Base-by-base conservation (phyloP, 2,888 invertebrate species). In the Cylloceria caligata region DNA sequence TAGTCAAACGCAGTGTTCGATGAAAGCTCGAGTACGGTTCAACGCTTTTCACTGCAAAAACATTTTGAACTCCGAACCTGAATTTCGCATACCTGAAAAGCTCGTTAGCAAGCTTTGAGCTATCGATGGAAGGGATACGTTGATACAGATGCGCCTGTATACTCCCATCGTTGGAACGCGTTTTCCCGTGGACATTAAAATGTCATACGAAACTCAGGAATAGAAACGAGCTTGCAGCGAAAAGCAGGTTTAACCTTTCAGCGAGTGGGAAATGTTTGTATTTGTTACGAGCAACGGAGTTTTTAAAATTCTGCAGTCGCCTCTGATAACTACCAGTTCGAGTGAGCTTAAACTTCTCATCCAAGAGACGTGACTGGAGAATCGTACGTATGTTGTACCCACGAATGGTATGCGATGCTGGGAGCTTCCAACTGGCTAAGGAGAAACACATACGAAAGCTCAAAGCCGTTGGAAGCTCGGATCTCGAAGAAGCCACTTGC, bases 401-500 rank as follows among this genome's bases (percentile, higher is more conserved):
- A 55, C 16, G 30, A 21, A 16, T 60, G 52, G 30, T 73, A 68
- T 30, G 42, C 36, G 65, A 19, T 27, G 16, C 13, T 34, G 9
- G 27, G 30, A 19, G 13, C 49, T 49, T 21, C 68, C 42, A 77
- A 64, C 19, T 68, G 57, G 27, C 21, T n/a, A 13, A 19, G 16
- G 42, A 47, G 42, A 71, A 57, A 42, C 73, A 74, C 67, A 21
- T 49, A 34, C 36, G 69, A 78, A 71, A 69, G 73, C 57, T 65
- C 69, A 81, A 78, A 69, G 78, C 78, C 21, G 45, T 49, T 34
- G 45, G 5, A 49, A 65, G 62, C 69, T 47, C 36, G 55, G 64
- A 42, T 55, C 74, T 67, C 60, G 49, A 52, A 67, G 49, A 71
- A 65, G 60, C 65, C 71, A 82, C 79, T 82, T 34, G 82, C 82